Percentiles rank a stretch among this genome's conserved stretches.
Conservation (phyloP, 1,140 invertebrate species). For the Nomia melanderi region DNA sequence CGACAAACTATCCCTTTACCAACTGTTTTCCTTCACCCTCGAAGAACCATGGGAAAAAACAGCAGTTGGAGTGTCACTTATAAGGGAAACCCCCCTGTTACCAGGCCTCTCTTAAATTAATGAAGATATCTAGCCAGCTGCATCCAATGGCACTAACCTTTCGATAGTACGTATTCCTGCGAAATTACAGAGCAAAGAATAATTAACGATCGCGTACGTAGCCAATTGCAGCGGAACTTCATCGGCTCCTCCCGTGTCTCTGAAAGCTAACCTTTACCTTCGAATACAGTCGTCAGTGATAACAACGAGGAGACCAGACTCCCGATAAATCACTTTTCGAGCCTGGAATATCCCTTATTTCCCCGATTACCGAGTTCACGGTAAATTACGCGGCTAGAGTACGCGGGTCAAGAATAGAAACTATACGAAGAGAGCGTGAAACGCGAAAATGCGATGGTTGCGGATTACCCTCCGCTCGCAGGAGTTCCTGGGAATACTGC, state of each 20-base stretch:
- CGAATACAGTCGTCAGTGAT: slow-evolving; percentile 2
- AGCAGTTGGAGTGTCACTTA: slow-evolving; percentile 32
- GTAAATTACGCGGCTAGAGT: not conserved
- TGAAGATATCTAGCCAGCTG: not conserved
- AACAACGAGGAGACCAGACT: not conserved
- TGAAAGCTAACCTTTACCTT: not conserved
- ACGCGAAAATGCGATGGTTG: not conserved
- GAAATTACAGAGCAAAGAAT: slow-evolving; percentile 8
- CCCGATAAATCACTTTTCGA: not conserved
- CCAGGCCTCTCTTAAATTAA: slow-evolving; percentile 34
- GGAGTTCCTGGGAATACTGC: too few relatives aligned
- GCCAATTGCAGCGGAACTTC: not conserved
- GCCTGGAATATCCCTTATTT: not conserved
- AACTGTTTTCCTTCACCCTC: slow-evolving; percentile 43
- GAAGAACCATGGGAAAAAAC: slow-evolving; percentile 45
- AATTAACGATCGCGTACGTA: not conserved
- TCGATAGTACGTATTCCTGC: not conserved
- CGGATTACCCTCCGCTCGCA: not conserved
- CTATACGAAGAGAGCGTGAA: not conserved
- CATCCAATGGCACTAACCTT: not conserved
- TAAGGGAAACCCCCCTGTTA: slow-evolving; percentile 20
- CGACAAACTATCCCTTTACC: slow-evolving; percentile 26
- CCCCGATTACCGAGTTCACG: not conserved
- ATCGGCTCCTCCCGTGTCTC: not conserved
- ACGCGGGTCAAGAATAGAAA: not conserved